Conservation (phyloP, 2,888 invertebrate genomes). For the Tipula unca region DNA sequence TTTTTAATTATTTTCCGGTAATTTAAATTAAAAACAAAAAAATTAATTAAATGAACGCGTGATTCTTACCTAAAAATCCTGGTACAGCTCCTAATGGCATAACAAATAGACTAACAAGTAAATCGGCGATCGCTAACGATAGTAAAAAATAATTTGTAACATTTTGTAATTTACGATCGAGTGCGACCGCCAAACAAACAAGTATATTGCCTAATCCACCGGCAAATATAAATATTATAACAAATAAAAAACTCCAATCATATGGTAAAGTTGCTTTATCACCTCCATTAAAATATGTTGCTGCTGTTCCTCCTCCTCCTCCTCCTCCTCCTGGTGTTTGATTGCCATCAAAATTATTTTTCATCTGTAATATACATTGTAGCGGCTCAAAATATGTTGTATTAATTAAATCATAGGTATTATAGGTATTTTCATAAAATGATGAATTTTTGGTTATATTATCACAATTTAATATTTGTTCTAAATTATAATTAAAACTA, state of each 20-base stretch:
- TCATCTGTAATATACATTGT: constrained; percentile 18
- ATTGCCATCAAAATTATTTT: neutral
- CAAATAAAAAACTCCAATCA: constrained; percentile 78
- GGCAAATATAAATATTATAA: constrained; percentile 76
- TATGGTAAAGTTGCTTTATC: constrained; percentile 36
- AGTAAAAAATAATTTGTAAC: constrained; percentile 93
- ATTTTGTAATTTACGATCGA: constrained; percentile 85
- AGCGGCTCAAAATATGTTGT: constrained; percentile 14
- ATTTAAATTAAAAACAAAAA: neutral
- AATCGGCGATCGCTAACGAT: constrained; percentile 87
- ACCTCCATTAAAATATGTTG: neutral
- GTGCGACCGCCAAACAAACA: constrained; percentile 85
- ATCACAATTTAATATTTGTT: constrained; percentile 22
- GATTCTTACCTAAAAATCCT: constrained; percentile 76
- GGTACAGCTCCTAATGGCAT: constrained; percentile 94
- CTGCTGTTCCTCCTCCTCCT: neutral
- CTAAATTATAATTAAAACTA: constrained; percentile 28
- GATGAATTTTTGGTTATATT: constrained; percentile 20
- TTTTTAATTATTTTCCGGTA: neutral
- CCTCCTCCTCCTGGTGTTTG: neutral
- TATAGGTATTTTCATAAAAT: constrained; percentile 21
- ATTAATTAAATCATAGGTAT: constrained; percentile 20
- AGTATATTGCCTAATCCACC: constrained; percentile 87
- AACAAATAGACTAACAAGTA: constrained; percentile 85
- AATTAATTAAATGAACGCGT: neutral